Percentiles rank a stretch among this genome's conserved stretches.
These are phyloP conservation scores for Tetranychus piercei DNA, from an alignment of 2,888 invertebrate genomes.

Conservation along the genomic window DNA sequence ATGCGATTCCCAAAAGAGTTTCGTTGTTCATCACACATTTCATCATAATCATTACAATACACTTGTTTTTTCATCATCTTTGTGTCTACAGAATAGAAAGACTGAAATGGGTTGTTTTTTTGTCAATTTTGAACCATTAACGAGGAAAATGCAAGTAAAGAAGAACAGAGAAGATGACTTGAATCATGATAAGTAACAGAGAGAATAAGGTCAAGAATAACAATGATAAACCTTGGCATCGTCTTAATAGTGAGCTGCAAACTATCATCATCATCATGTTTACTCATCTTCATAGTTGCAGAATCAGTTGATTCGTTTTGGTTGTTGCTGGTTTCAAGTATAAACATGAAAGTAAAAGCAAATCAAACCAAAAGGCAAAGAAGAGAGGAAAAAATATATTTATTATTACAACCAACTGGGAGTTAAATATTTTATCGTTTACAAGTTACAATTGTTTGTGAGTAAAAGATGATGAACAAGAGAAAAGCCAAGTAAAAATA, in stretches of 20 bases:
- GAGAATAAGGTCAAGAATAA: not conserved
- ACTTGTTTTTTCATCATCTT: no score
- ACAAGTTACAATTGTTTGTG: not conserved
- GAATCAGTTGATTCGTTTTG: not conserved
- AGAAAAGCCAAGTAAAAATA: no score
- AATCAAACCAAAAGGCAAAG: not conserved
- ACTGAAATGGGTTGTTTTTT: not conserved
- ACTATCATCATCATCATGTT: not conserved
- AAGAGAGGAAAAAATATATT: not conserved
- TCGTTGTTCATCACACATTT: no score
- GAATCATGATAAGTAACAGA: not conserved
- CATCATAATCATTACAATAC: no score
- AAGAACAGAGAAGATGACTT: not conserved
- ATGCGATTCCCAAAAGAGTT: no score
- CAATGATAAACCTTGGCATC: not conserved
- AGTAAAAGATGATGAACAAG: no score
- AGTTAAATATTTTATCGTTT: not conserved
- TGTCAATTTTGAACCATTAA: not conserved
- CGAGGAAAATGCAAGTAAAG: not conserved
- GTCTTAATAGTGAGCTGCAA: not conserved
- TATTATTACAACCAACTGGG: not conserved
- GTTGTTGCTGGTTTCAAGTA: no score
- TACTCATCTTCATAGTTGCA: not conserved
- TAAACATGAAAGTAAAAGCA: no score
- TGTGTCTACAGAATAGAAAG: not conserved